A percentile compares a stretch with the other conserved stretches of the same genome.
Conservation (phyloP, 2,797 vertebrate genomes). For the Protosalanx chinensis region DNA sequence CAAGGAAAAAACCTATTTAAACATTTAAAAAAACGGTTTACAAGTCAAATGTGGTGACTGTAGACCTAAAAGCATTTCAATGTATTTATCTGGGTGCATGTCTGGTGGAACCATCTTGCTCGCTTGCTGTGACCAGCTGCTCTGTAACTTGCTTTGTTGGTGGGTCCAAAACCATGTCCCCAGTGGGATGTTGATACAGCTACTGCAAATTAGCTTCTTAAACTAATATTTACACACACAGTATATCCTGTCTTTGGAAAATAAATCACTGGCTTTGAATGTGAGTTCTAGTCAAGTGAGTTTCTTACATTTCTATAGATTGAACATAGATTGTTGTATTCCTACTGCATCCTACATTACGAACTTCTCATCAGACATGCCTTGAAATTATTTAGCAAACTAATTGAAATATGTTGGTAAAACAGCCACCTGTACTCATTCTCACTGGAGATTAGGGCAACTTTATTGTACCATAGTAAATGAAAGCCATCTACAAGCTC, state of each 20-base stretch:
- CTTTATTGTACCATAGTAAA: constrained; percentile 38
- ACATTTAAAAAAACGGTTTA: constrained; percentile 57
- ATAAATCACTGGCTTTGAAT: constrained; percentile 7
- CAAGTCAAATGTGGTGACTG: constrained; percentile 46
- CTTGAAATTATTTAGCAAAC: constrained; percentile 36
- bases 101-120: constrained; percentile 42
- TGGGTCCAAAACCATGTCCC: too few relatives aligned
- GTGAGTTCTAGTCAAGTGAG: constrained; percentile 38
- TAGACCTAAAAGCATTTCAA: constrained; percentile 57
- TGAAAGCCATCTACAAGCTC: constrained; percentile 21
- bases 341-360: constrained; percentile 38
- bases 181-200: too few relatives aligned
- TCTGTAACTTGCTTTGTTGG: too few relatives aligned
- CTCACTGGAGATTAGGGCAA: constrained; percentile 52
- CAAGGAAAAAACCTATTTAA: constrained; percentile 44
- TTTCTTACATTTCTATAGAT: constrained; percentile 40
- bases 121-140: too few relatives aligned
- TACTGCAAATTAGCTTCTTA: not conserved
- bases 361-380: constrained; percentile 41
- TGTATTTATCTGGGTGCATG: constrained; percentile 51
- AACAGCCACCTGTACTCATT: constrained; percentile 35
- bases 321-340: constrained; percentile 16
- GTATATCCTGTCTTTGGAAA: constrained; percentile 6
- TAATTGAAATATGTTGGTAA: constrained; percentile 42
- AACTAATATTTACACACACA: constrained; percentile 59